phyloP scores from a whole-genome alignment of 2,888 invertebrate species.

The Amphipyra berbera region DNA sequence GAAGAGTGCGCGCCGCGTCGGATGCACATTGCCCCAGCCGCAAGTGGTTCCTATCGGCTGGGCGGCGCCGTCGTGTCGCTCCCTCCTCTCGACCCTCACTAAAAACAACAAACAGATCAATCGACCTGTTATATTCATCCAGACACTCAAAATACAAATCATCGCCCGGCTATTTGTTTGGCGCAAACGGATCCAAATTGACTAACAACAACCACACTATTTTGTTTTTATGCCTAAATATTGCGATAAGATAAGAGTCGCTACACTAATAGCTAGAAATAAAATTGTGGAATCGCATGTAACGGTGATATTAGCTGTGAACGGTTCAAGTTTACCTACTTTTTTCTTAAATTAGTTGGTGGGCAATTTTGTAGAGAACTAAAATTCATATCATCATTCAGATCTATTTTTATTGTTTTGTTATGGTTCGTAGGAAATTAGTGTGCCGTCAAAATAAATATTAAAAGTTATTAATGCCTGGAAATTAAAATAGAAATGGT shows the following conservation, averaged over 20 bases:
- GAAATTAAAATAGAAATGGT: constrained; percentile 36
- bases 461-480: constrained; percentile 31
- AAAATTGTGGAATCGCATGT: constrained; percentile 88
- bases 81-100: constrained; percentile 80
- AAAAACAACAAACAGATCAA: constrained; percentile 89
- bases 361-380: constrained; percentile 72
- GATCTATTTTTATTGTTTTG: constrained; percentile 44
- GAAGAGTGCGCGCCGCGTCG: constrained; percentile 80
- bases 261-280: constrained; percentile 84
- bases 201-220: constrained; percentile 75
- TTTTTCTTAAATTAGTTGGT: constrained; percentile 78
- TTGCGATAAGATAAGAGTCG: constrained; percentile 84
- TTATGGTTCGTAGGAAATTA: constrained; percentile 25
- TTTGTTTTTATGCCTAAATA: constrained; percentile 83
- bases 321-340: constrained; percentile 81
- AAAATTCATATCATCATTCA: constrained; percentile 56
- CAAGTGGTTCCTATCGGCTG: constrained; percentile 84
- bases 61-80: constrained; percentile 86
- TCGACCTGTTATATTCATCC: constrained; percentile 81
- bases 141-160: constrained; percentile 74
- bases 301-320: constrained; percentile 86
- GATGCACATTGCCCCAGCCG: constrained; percentile 85
- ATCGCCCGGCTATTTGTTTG: constrained; percentile 66
- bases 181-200: constrained; percentile 65
- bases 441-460: constrained; percentile 35